A percentile compares a stretch with the other conserved stretches of the same genome.
Conservation (phyloP, 1,140 invertebrate species). For the Brachionus manjavacas region DNA sequence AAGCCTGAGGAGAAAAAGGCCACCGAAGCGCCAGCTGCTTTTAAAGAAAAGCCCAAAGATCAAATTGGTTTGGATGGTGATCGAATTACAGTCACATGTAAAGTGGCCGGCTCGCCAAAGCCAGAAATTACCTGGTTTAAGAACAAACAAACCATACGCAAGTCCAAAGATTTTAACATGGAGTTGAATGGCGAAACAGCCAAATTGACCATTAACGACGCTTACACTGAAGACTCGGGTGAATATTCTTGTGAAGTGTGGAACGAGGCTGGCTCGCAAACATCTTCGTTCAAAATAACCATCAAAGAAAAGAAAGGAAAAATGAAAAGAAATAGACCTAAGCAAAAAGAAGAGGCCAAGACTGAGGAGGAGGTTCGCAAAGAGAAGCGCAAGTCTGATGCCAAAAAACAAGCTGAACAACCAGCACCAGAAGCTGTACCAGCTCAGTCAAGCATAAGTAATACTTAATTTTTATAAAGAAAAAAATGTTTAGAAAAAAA, state of each 20-base stretch:
- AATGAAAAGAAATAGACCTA: slow-evolving; percentile 4
- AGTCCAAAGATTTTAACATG: slow-evolving; percentile 28
- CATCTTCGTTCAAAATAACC: slow-evolving; percentile 48
- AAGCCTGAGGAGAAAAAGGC: neutral
- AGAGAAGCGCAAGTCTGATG: slow-evolving; percentile 26
- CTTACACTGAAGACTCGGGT: slow-evolving; percentile 85
- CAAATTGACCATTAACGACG: slow-evolving; percentile 81
- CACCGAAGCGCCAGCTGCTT: neutral
- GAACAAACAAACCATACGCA: slow-evolving; percentile 1
- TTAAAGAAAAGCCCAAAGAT: slow-evolving; percentile 39
- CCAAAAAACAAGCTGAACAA: neutral
- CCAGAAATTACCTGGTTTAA: slow-evolving; percentile 45
- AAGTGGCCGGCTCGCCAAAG: slow-evolving; percentile 51
- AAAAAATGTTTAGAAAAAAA: neutral
- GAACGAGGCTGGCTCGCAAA: slow-evolving; percentile 77
- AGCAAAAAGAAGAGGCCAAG: slow-evolving; percentile 8
- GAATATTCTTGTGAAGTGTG: slow-evolving; percentile 85
- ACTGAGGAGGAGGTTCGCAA: neutral
- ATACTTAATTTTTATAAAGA: neutral
- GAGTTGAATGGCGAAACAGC: slow-evolving; percentile 38
- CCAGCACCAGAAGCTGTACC: neutral
- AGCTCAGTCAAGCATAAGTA: slow-evolving; percentile 17
- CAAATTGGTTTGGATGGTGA: slow-evolving; percentile 46
- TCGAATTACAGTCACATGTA: slow-evolving; percentile 50
- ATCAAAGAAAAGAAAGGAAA: slow-evolving; percentile 47